Percentiles rank a stretch among this genome's conserved stretches.
Evolutionary conservation across 2,113 vertebrate species (phyloP).

Genomic region (Pedionomus torquatus): DNA sequence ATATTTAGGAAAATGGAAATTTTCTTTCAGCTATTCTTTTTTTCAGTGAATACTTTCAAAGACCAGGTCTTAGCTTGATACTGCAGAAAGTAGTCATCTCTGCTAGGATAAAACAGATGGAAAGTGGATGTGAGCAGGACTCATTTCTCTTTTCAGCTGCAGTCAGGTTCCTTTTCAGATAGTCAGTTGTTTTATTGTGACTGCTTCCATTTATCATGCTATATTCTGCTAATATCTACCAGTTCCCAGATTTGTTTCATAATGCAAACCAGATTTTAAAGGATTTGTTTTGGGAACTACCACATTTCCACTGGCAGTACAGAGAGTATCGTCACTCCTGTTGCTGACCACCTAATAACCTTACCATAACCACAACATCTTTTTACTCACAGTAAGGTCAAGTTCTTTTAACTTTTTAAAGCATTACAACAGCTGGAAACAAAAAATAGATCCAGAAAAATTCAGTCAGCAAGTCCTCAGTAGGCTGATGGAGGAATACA

Average conservation of each 20-base stretch:
- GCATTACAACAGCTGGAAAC: background rate
- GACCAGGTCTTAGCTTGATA: background rate
- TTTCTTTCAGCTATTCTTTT: background rate
- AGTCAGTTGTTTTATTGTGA: background rate
- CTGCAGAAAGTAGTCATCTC: background rate
- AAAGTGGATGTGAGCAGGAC: background rate
- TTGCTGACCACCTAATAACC: background rate
- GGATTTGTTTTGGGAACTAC: background rate
- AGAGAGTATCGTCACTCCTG: background rate
- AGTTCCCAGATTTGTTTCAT: background rate
- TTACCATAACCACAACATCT: background rate
- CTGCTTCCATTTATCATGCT: background rate
- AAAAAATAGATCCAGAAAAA: background rate
- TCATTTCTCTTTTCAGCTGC: background rate
- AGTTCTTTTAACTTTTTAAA: constrained; percentile 7
- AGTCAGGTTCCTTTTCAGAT: background rate
- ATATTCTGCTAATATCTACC: background rate
- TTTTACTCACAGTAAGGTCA: background rate
- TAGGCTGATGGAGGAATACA: background rate
- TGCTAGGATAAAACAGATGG: constrained; percentile 2
- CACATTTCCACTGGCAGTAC: background rate
- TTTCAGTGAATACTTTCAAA: constrained; percentile 23
- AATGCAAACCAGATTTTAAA: background rate
- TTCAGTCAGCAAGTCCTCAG: background rate
- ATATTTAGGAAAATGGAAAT: background rate